These are phyloP conservation scores for Strongylocentrotus purpuratus DNA, from an alignment of 35 echinoderm and acorn worm species.

Conservation along the genomic window DNA sequence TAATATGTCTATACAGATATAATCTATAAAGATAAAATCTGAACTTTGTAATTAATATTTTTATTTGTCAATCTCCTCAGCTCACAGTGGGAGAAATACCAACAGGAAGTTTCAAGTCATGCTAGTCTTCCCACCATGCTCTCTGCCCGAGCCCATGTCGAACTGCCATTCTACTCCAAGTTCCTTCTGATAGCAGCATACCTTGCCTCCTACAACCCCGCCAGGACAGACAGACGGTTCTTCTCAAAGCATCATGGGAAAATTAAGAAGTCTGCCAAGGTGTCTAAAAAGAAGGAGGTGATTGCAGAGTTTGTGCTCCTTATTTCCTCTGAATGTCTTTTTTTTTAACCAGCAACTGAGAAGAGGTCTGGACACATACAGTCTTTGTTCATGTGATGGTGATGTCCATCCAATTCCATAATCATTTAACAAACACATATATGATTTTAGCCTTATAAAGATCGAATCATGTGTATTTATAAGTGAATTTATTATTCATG, in stretches of 20 bases:
- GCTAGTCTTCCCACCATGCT: conserved; percentile 38
- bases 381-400: too few relatives aligned
- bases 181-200: conserved; percentile 94
- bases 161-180: conserved; percentile 97
- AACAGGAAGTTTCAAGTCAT: conserved; percentile 56
- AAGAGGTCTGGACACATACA: neutral
- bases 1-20: too few relatives aligned
- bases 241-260: conserved; percentile 96
- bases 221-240: conserved; percentile 80
- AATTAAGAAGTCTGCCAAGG: conserved; percentile 78
- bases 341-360: neutral
- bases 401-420: too few relatives aligned
- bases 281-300: conserved; percentile 73
- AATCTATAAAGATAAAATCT: too few relatives aligned
- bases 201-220: conserved; percentile 94
- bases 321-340: neutral
- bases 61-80: conserved; percentile 50
- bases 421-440: too few relatives aligned
- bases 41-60: too few relatives aligned
- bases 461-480: too few relatives aligned
- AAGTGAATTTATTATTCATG: too few relatives aligned
- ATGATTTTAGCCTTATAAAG: too few relatives aligned
- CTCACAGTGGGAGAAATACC: conserved; percentile 94
- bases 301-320: neutral
- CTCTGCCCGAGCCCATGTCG: conserved; percentile 79